A percentile compares a stretch with the other conserved stretches of the same genome.
Evolutionary conservation across 2,797 vertebrate species (phyloP).

Genomic region (Fundulus diaphanus): DNA sequence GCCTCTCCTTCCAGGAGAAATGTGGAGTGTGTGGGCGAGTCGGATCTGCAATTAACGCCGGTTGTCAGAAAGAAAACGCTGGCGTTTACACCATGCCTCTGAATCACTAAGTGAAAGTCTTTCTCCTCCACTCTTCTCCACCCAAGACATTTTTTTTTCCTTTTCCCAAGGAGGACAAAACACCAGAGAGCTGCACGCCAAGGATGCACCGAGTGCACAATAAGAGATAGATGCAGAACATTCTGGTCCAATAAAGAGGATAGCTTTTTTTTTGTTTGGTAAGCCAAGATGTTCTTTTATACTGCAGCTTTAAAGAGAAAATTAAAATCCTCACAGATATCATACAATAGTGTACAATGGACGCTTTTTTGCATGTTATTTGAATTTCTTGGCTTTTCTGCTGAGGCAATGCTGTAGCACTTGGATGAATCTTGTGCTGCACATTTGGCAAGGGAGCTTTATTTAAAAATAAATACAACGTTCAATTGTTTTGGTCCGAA

Average conservation of each 20-base stretch:
- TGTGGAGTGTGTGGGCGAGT: slow-evolving; percentile 85
- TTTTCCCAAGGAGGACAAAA: slow-evolving; percentile 74
- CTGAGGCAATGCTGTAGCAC: slow-evolving; percentile 11
- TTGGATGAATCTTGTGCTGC: slow-evolving; percentile 1
- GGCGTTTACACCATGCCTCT: slow-evolving; percentile 83
- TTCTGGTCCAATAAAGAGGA: slow-evolving; percentile 74
- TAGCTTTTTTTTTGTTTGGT: slow-evolving; percentile 71
- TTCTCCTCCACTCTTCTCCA: slow-evolving; percentile 76
- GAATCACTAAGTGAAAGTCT: slow-evolving; percentile 83
- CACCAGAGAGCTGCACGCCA: slow-evolving; percentile 75
- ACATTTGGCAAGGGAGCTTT: slow-evolving; percentile 32
- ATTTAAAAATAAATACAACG: slow-evolving; percentile 1
- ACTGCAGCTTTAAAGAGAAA: slow-evolving; percentile 36
- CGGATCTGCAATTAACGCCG: slow-evolving; percentile 86
- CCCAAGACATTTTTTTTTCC: slow-evolving; percentile 79
- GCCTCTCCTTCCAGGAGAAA: slow-evolving; percentile 82
- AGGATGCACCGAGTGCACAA: slow-evolving; percentile 73
- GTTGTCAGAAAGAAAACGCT: slow-evolving; percentile 85
- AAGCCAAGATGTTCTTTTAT: slow-evolving; percentile 65
- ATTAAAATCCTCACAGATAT: slow-evolving; percentile 33
- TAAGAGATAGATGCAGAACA: slow-evolving; percentile 69
- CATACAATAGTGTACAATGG: slow-evolving; percentile 1
- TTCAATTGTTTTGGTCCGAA: slow-evolving; percentile 27
- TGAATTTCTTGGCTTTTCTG: slow-evolving; percentile 1
- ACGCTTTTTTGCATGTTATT: slow-evolving; percentile 10